Evolutionary conservation across 2,113 vertebrate species (phyloP).

Genomic region (Psilopogon haemacephalus): DNA sequence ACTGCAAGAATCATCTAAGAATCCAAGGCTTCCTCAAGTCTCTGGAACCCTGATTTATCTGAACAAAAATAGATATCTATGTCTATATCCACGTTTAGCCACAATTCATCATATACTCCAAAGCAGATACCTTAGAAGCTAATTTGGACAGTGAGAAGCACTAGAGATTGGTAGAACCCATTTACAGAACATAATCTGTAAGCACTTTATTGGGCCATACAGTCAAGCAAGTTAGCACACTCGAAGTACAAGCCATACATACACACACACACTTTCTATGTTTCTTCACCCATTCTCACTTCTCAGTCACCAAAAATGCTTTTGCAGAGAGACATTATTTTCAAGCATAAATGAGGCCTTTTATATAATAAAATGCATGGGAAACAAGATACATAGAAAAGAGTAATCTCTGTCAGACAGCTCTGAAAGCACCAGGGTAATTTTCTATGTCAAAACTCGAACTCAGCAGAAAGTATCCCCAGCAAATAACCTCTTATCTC

Average conservation of each 20-base stretch:
- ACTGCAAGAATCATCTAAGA: not conserved
- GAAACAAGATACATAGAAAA: not conserved
- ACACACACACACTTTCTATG: rapidly evolving
- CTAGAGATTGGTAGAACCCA: not conserved
- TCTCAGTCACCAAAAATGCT: not conserved
- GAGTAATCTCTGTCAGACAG: not conserved
- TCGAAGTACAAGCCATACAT: not conserved
- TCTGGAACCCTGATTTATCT: not conserved
- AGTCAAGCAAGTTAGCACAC: not conserved
- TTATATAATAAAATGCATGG: not conserved
- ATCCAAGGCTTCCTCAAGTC: not conserved
- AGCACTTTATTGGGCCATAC: not conserved
- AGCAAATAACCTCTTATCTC: not conserved
- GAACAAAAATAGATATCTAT: not conserved
- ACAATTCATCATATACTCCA: not conserved
- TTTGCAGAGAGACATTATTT: not conserved
- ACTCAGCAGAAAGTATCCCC: not conserved
- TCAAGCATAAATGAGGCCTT: not conserved
- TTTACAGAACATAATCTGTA: not conserved
- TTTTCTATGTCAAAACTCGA: not conserved
- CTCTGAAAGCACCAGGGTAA: not conserved
- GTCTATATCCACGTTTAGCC: not conserved
- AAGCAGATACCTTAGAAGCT: not conserved
- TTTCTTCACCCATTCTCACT: not conserved
- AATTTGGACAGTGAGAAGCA: not conserved